Conservation (phyloP, 2,113 vertebrate species). For the Xenopus borealis region DNA sequence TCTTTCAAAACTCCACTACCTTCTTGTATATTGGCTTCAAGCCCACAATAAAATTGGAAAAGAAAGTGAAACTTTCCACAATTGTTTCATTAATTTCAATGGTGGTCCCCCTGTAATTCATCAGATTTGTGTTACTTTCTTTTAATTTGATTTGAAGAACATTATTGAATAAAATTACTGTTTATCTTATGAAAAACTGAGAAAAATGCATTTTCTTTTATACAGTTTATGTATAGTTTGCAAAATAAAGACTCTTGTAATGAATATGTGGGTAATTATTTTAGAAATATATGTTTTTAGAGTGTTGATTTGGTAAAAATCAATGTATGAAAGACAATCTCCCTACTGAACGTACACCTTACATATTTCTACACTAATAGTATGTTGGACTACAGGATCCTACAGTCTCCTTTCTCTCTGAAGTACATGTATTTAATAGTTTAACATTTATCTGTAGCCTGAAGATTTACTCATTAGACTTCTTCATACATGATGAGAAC, state of each 20-base stretch:
- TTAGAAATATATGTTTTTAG: constrained; percentile 40
- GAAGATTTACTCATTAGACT: too few relatives aligned
- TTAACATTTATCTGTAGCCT: too few relatives aligned
- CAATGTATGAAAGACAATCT: too few relatives aligned
- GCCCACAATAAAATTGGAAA: constrained; percentile 55
- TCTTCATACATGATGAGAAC: too few relatives aligned
- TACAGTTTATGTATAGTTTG: constrained; percentile 94
- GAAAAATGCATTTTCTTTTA: constrained; percentile 79
- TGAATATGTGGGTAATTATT: constrained; percentile 59
- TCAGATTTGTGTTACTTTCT: constrained; percentile 42
- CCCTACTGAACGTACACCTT: too few relatives aligned
- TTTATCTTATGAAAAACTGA: constrained; percentile 66
- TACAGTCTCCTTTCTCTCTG: too few relatives aligned
- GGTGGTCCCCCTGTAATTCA: constrained; percentile 53
- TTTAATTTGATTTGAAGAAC: constrained; percentile 55
- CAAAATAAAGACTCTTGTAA: constrained; percentile 94
- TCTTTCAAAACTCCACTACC: constrained; percentile 57
- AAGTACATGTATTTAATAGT: too few relatives aligned
- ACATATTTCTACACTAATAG: too few relatives aligned
- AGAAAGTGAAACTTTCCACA: constrained; percentile 49
- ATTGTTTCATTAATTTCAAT: constrained; percentile 55
- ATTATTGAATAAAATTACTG: constrained; percentile 62
- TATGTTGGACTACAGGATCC: too few relatives aligned
- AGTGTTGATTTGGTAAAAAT: background rate
- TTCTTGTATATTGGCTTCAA: constrained; percentile 58